Conservation (phyloP, 2,888 invertebrate species). For the Standfussiana lucernea region DNA sequence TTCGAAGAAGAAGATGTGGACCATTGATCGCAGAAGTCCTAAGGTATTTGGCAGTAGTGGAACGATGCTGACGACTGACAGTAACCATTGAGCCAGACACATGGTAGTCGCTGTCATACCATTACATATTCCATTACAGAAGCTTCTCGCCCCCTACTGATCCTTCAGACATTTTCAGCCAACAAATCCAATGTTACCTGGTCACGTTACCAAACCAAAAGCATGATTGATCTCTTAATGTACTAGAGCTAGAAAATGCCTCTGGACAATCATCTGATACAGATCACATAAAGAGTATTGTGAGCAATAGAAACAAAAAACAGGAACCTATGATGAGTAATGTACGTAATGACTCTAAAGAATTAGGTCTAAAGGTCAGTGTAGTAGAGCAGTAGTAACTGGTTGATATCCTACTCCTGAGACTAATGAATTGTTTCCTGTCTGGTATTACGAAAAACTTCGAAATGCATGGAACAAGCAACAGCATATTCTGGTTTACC, state of each 20-base stretch:
- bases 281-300: neutral
- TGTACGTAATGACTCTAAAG: slow-evolving; percentile 12
- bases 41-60: neutral
- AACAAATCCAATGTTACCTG: neutral
- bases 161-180: neutral
- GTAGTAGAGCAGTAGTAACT: slow-evolving; percentile 53
- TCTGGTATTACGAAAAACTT: slow-evolving; percentile 14
- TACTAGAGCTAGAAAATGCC: neutral
- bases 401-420: slow-evolving; percentile 52
- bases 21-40: neutral
- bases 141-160: neutral
- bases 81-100: neutral
- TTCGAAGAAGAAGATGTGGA: neutral
- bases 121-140: neutral
- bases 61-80: neutral
- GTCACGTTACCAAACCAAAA: neutral
- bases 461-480: neutral
- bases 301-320: slow-evolving; percentile 20
- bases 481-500: too few relatives aligned
- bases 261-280: neutral
- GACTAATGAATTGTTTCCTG: slow-evolving; percentile 35
- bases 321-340: slow-evolving; percentile 43
- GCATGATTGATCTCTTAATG: neutral
- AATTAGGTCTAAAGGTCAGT: slow-evolving; percentile 59
- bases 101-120: neutral